Percentiles rank a stretch among this genome's conserved stretches.
These are phyloP conservation scores for Gorsachius goisagi DNA, from an alignment of 2,113 vertebrate genomes.

Conservation along the genomic window DNA sequence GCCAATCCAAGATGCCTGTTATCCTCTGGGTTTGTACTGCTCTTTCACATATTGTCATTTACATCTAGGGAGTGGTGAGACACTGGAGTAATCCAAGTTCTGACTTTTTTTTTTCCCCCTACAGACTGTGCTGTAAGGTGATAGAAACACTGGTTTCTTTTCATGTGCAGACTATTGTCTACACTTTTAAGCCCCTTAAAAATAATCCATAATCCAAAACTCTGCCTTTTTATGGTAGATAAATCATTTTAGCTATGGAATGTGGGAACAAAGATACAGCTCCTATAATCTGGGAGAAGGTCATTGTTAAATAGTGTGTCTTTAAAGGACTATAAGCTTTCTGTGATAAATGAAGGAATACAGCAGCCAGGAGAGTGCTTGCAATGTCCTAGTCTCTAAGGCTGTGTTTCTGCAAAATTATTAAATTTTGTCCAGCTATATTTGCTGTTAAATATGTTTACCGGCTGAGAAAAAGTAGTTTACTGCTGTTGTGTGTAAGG, in stretches of 20 bases:
- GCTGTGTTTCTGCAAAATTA: background rate
- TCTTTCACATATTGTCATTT: background rate
- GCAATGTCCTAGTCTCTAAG: background rate
- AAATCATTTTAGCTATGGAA: background rate
- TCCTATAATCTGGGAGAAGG: background rate
- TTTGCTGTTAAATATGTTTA: background rate
- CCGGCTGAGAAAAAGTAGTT: background rate
- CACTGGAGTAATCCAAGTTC: background rate
- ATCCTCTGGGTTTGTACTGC: background rate
- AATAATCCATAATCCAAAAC: background rate
- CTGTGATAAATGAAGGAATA: background rate
- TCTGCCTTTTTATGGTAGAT: background rate
- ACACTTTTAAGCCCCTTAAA: background rate
- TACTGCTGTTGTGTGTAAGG: background rate
- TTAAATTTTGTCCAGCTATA: background rate
- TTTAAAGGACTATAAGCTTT: background rate
- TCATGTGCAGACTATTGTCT: background rate
- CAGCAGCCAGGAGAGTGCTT: background rate
- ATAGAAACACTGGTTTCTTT: background rate
- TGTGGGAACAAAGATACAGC: background rate
- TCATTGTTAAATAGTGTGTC: background rate
- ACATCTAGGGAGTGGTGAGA: background rate
- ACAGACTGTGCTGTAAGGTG: background rate
- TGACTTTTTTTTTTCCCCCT: background rate
- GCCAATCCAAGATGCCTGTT: background rate